Conservation (phyloP, 2,888 invertebrate species). For the Dendrolimus pini region DNA sequence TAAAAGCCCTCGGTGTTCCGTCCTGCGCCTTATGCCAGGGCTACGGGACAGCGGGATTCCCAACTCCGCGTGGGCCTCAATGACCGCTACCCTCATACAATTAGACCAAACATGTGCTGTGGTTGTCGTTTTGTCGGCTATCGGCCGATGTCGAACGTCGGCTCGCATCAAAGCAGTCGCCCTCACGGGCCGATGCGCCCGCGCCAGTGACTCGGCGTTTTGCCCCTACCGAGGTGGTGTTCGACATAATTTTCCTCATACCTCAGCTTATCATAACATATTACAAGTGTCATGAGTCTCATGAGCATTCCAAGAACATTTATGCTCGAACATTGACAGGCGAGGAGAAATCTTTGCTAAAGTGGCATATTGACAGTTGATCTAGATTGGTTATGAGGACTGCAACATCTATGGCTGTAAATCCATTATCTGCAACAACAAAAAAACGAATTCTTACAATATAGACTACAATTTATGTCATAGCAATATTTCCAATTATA, state of each 20-base stretch:
- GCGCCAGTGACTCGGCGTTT: constrained; percentile 66
- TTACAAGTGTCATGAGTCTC: background rate
- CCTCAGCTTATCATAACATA: background rate
- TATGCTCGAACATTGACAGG: background rate
- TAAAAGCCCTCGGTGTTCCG: too few relatives aligned
- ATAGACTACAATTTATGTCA: too few relatives aligned
- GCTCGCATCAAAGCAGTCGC: constrained; percentile 63
- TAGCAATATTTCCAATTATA: too few relatives aligned
- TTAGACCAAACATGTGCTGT: constrained; percentile 21
- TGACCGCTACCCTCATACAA: background rate
- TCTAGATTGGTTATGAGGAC: background rate
- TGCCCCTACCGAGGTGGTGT: constrained; percentile 33
- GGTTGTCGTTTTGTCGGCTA: constrained; percentile 70
- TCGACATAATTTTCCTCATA: constrained; percentile 47
- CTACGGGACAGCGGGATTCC: too few relatives aligned
- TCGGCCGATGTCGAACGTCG: constrained; percentile 69
- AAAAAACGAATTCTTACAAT: background rate
- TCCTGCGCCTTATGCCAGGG: too few relatives aligned
- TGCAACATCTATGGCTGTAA: background rate
- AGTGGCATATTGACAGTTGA: background rate
- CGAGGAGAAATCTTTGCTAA: background rate
- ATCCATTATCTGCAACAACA: constrained; percentile 1
- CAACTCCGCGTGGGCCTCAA: too few relatives aligned
- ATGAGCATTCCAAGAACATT: background rate
- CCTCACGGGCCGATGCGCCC: constrained; percentile 50